These are phyloP conservation scores for Lacerta agilis DNA, from an alignment of 2,797 vertebrate genomes.

Conservation along the genomic window DNA sequence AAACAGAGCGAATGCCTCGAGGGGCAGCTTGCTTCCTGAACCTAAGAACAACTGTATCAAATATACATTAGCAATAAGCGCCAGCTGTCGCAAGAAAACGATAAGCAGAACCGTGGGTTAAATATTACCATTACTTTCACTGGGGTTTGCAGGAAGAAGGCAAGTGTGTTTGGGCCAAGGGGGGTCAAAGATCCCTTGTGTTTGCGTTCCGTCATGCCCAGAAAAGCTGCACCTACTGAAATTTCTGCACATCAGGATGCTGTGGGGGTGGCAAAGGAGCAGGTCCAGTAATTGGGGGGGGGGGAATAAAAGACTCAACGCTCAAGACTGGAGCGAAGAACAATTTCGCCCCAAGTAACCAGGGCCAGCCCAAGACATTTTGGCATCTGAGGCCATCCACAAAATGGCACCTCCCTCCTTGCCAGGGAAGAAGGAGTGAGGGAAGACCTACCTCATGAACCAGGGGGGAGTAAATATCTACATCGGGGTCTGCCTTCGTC, in stretches of 20 bases:
- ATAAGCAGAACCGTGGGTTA: neutral
- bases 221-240: neutral
- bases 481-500: too few species aligned
- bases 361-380: too few species aligned
- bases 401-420: too few species aligned
- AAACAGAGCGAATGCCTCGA: neutral
- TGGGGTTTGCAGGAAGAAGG: neutral
- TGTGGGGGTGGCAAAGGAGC: neutral
- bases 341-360: too few species aligned
- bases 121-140: neutral
- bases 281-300: neutral
- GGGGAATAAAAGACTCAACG: too few species aligned
- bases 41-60: neutral
- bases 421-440: too few species aligned
- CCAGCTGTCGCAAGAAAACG: neutral
- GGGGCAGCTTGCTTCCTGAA: neutral
- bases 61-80: neutral
- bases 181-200: neutral
- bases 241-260: neutral
- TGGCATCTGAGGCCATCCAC: too few species aligned
- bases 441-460: too few species aligned
- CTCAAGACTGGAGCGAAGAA: too few species aligned
- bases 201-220: too few species aligned
- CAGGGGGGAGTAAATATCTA: too few species aligned
- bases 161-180: neutral